These are phyloP conservation scores for Zosterops hypoxanthus DNA, from an alignment of 2,113 vertebrate species.

Conservation along the genomic window DNA sequence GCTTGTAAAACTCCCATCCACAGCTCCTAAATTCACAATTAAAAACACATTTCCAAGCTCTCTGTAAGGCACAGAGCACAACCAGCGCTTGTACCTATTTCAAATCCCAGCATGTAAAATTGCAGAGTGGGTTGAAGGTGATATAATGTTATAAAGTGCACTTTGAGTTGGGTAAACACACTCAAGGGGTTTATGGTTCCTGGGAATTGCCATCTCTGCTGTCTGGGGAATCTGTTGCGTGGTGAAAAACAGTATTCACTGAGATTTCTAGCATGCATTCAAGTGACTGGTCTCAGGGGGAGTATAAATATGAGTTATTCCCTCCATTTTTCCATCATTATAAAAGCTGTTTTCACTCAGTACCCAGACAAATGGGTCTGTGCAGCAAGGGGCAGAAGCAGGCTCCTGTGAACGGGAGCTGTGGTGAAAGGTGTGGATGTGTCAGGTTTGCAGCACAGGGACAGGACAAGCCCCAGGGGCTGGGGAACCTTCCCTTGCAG, in stretches of 20 bases:
- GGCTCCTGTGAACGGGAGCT: not conserved
- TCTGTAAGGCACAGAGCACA: not conserved
- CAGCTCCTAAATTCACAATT: not conserved
- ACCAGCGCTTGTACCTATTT: not conserved
- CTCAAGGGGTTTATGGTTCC: not conserved
- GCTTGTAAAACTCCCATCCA: not conserved
- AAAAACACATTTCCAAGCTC: not conserved
- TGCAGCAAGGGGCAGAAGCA: not conserved
- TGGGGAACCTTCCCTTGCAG: not conserved
- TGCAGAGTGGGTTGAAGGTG: not conserved
- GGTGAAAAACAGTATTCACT: not conserved
- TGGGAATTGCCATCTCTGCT: not conserved
- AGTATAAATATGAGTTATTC: not conserved
- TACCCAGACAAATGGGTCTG: not conserved
- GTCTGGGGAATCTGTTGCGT: not conserved
- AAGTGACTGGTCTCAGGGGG: not conserved
- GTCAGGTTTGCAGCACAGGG: not conserved
- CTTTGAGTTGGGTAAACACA: not conserved
- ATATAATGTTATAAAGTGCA: not conserved
- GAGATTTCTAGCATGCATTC: not conserved
- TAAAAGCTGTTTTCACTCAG: not conserved
- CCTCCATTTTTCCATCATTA: not conserved
- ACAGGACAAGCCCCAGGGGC: not conserved
- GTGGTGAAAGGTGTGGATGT: fast-evolving
- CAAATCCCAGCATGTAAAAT: not conserved